phyloP scores from a whole-genome alignment of 2,113 vertebrate species.

The Sylvilagus bachmani region DNA sequence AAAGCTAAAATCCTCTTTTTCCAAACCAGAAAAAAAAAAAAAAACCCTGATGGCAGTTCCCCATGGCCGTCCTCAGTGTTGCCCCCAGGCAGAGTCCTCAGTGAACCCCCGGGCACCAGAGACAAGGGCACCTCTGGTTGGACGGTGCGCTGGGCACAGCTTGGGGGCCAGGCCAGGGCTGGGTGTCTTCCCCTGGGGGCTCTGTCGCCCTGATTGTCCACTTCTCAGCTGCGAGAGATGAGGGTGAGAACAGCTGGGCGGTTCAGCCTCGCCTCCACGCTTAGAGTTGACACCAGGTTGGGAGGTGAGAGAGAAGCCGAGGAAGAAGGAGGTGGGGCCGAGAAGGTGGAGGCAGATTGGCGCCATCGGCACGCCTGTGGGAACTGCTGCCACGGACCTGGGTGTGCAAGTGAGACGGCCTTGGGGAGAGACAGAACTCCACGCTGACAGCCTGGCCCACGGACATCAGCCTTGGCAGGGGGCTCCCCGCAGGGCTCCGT shows the following conservation, averaged over 20 bases:
- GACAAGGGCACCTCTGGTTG: not conserved
- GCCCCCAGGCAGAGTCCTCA: not conserved
- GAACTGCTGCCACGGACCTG: rapidly evolving
- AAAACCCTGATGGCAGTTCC: not conserved
- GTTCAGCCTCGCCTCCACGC: not conserved
- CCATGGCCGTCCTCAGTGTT: not conserved
- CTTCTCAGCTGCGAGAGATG: not conserved
- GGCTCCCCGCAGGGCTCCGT: slow-evolving; percentile 46
- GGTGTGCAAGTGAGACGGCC: not conserved
- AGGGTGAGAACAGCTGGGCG: not conserved
- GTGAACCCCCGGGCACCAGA: not conserved
- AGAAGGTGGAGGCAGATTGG: rapidly evolving
- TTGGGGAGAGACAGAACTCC: not conserved
- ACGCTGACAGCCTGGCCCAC: not conserved
- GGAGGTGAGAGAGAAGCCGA: not conserved
- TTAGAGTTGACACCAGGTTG: too few species aligned
- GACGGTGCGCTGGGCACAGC: not conserved
- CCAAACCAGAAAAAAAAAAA: not conserved
- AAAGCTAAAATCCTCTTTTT: slow-evolving; percentile 46
- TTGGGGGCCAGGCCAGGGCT: not conserved
- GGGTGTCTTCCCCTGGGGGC: not conserved
- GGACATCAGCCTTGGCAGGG: slow-evolving; percentile 7
- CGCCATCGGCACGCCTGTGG: rapidly evolving
- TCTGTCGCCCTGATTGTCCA: not conserved
- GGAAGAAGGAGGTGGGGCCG: not conserved